Evolutionary conservation across 2,888 invertebrate genomes (phyloP).

Genomic region (Sinopyrophorus schimmeli): DNA sequence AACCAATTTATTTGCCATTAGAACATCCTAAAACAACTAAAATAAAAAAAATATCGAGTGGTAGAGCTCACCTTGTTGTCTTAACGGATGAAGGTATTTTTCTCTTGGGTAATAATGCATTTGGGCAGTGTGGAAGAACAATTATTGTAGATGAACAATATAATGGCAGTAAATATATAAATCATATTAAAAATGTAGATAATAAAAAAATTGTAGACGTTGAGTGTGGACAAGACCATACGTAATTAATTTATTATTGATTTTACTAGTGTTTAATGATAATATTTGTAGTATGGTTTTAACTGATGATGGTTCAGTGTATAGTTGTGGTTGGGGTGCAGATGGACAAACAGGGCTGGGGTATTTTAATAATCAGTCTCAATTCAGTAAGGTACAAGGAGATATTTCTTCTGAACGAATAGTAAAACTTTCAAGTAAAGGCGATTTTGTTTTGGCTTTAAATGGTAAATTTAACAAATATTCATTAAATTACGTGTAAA

Average conservation of each 20-base stretch:
- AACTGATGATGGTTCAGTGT: conserved; percentile 79
- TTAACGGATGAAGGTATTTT: conserved; percentile 82
- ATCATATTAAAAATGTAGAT: conserved; percentile 67
- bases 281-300: conserved; percentile 68
- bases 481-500: no score
- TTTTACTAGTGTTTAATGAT: background rate
- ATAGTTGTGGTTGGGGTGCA: conserved; percentile 89
- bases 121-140: conserved; percentile 89
- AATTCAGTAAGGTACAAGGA: conserved; percentile 69
- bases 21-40: conserved; percentile 60
- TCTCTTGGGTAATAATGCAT: conserved; percentile 84
- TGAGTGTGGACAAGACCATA: conserved; percentile 91
- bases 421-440: conserved; percentile 75
- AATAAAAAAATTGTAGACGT: conserved; percentile 67
- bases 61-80: conserved; percentile 83
- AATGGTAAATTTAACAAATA: conserved; percentile 62
- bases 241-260: conserved; percentile 54
- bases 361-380: conserved; percentile 63
- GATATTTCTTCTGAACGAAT: conserved; percentile 84
- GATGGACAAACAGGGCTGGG: conserved; percentile 93
- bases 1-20: conserved; percentile 71
- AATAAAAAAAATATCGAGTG: conserved; percentile 70
- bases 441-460: conserved; percentile 87
- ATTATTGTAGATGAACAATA: conserved; percentile 79
- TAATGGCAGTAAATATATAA: conserved; percentile 64